Evolutionary conservation across 2,888 invertebrate species (phyloP), one percentile per base, ranked within the genome.

Genomic region (Cheilosia urbana): DNA sequence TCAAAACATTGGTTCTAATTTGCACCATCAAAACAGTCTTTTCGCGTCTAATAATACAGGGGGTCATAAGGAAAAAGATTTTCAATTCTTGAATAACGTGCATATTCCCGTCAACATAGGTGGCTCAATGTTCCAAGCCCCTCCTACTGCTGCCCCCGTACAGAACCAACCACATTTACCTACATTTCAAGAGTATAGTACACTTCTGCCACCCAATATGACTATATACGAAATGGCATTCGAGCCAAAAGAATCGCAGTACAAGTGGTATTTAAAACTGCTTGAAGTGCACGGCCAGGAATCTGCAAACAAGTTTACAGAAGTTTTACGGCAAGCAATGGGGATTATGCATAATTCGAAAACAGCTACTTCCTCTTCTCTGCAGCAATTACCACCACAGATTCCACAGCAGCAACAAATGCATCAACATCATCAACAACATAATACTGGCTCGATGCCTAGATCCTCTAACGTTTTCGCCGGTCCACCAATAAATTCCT

Each of bases 41-140:
- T 87, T 88, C 34, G 85, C 87, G 24, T 65, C 73, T 42, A 71
- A 60, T 47, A 78, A 60, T 30, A 65, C 45, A 42, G 72, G 63
- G n/a, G 60, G 27, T 69, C 30, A 89, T 27, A 91, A 91, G 49
- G 93, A 93, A 9, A 92, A 93, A 87, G 93, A 93, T 71, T 93
- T 94, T 82, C 94, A 94, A 88, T 94, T 94, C 90, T 91, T 94
- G 69, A 94, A 93, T 87, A 94, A 94, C 88, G 94, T 94, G 4
- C 94, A 94, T 90, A 89, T 89, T 87, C 89, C 90, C 69, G 84
- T 88, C 47, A 89, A 88, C 79, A 89, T 89, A 60, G 88, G 88
- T 34, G 89, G 88, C n/a, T 88, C 88, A 27, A 88, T 89, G 87
- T 89, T 89, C 62, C 89, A 88, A 84, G 72, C 88, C 17, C 87